Evolutionary conservation across 1,140 invertebrate genomes (phyloP), one percentile per base, ranked within the genome.

Genomic region (Panulirus ornatus): DNA sequence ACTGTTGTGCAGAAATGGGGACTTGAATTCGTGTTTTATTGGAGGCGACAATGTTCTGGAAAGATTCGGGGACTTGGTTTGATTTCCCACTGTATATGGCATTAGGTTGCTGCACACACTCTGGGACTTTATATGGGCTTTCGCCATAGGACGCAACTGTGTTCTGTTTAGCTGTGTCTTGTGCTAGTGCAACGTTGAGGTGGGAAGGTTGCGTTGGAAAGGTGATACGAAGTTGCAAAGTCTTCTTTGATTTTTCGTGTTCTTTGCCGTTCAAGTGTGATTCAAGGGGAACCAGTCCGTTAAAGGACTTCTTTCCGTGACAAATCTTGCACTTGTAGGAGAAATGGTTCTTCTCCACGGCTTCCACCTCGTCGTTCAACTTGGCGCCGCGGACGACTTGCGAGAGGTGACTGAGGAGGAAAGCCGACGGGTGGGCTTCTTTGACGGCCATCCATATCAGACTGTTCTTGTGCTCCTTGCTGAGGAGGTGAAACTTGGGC

Each of bases 371-470:
- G 47, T 58, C 34, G 30, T 42, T 51, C 6, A 51, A 19, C 36
- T 86, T 86, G n/a, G 84, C 84, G 8, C n/a, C 27, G 14, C 71
- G 42, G 11, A 86, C 84, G n/a, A 34, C 71, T 14, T 75, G 71
- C 6, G 84, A 34, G 11, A 86, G 47, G n/a, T 30, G 38, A 19
- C 30, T 22, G 1, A 86, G 70, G 44, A 76, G 30, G 19, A 30
- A n/a, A 14, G 14, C 3, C 9, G 9, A 51, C 1, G 71, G 71
- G 14, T 14, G 34, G 8, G 40, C 3, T 1, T 6, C 16, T 1
- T 19, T 38, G 16, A 86, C n/a, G 42, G 70, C 44, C 8, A 63
- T 71, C 84, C 84, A 86, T 14, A 51, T 71, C 0, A 76, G 40
- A n/a, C 63, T 36, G 71, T 86, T 86, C 42, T 38, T 76, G 38